Evolutionary conservation across 2,113 vertebrate genomes (phyloP).

Genomic region (Cygnus atratus): DNA sequence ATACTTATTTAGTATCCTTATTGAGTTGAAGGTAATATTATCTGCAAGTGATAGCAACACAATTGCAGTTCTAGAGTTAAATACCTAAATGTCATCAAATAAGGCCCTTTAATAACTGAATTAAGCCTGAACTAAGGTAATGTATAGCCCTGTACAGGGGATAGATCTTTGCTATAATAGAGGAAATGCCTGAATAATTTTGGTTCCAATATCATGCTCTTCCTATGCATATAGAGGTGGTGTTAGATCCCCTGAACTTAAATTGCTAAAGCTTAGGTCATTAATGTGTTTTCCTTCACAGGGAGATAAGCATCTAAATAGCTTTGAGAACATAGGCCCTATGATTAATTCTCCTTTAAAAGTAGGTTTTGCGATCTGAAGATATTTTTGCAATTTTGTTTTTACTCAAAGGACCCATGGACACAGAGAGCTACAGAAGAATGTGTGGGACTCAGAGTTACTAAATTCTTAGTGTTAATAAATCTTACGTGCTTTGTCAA

Average conservation of each 20-base stretch:
- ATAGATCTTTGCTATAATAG: background rate
- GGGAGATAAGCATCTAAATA: background rate
- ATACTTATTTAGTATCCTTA: background rate
- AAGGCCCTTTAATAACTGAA: background rate
- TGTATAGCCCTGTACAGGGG: background rate
- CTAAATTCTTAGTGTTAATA: background rate
- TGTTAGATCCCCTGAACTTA: background rate
- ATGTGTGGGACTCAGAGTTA: background rate
- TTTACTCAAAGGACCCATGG: background rate
- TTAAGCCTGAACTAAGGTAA: background rate
- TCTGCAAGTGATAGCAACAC: background rate
- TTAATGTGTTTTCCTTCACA: background rate
- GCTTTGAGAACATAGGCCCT: background rate
- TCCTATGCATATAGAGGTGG: background rate
- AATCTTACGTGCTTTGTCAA: background rate
- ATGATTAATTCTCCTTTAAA: background rate
- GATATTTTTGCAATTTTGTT: background rate
- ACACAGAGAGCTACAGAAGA: background rate
- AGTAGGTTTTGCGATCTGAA: background rate
- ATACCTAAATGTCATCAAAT: background rate
- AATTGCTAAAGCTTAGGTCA: background rate
- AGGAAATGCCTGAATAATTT: background rate
- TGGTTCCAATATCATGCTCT: background rate
- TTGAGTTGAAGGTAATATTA: background rate
- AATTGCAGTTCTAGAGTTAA: background rate